Conservation (phyloP, 2,888 invertebrate species). For the Coelopa pilipes region DNA sequence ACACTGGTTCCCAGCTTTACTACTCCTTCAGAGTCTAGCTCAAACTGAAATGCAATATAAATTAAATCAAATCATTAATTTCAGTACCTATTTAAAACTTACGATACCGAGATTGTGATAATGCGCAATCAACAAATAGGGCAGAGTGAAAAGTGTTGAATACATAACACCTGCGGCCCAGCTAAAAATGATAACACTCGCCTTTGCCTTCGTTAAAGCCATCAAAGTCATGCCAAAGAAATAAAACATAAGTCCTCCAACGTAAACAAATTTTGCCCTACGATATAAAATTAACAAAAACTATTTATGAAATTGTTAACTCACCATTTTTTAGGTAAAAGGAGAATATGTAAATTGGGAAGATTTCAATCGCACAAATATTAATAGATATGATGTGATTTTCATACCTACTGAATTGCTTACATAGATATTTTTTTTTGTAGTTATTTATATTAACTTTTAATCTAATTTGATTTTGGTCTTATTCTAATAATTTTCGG, state of each 20-base stretch:
- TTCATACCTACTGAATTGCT: too few species aligned
- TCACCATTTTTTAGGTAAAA: constrained; percentile 1
- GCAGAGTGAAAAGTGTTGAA: constrained; percentile 97
- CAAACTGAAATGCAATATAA: constrained; percentile 72
- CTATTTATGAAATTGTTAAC: constrained; percentile 17
- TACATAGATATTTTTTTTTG: too few species aligned
- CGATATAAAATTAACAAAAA: constrained; percentile 20
- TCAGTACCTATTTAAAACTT: constrained; percentile 58
- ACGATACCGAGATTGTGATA: constrained; percentile 93
- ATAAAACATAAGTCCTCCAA: constrained; percentile 89
- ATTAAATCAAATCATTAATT: background rate
- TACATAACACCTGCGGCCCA: constrained; percentile 98
- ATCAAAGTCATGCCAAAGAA: constrained; percentile 89
- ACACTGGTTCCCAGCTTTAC: constrained; percentile 72
- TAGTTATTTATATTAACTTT: too few species aligned
- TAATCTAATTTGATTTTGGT: too few species aligned
- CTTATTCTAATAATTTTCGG: too few species aligned
- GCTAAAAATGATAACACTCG: constrained; percentile 87
- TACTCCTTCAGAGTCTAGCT: constrained; percentile 70
- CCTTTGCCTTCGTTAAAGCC: constrained; percentile 80
- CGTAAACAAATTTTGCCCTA: constrained; percentile 89
- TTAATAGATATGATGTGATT: too few species aligned
- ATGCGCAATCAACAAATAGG: constrained; percentile 91
- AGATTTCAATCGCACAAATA: too few species aligned
- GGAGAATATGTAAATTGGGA: too few species aligned